Evolutionary conservation across 2,113 vertebrate genomes (phyloP), one percentile per base, ranked within the genome.

Genomic region (Catharus bicknelli): DNA sequence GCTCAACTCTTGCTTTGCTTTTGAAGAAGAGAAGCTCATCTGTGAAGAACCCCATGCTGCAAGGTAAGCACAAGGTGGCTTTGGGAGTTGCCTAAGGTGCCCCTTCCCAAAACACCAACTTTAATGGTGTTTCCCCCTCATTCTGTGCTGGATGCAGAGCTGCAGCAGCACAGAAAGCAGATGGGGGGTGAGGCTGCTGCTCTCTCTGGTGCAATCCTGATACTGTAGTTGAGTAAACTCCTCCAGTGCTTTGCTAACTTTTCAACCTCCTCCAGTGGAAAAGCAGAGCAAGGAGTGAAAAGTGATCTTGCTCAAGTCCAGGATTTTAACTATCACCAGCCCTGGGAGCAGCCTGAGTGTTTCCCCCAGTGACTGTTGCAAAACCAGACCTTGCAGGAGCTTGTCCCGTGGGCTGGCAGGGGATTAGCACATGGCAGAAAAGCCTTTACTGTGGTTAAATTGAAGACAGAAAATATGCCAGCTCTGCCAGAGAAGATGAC

Each of bases 341-440:
- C 68, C 20, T 0, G 0, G 4, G 61, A 63, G 53, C 4, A 67
- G 30, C 19, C 74, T 1, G 4, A 55, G 18, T 1, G 13, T 23
- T 74, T 84, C 61, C 81, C 32, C 61, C 84, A 36, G 73, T 17
- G 23, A 23, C 53, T 51, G 19, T 32, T 55, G 73, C 86, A 83
- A 53, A 13, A 47, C 34, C 42, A 43, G 58, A 20, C 69, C 77
- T 59, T 55, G 61, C 77, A 77, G 57, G 34, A 78, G 57, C 91
- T 48, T 17, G 64, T 67, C 89, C 77, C 0, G 0, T 9, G 62
- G 53, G n/a, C 8, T 72, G 69, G 30, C n/a, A 32, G 40, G 40
- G 30, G 6, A 55, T 77, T 11, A 90, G 61, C 40, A 30, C 11
- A 2, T 5, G 69, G 55, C 3, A 38, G 32, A 73, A 77, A 73